A percentile compares a stretch with the other conserved stretches of the same genome.
Conservation (phyloP, 1,140 invertebrate genomes). For the Cyclina sinensis region DNA sequence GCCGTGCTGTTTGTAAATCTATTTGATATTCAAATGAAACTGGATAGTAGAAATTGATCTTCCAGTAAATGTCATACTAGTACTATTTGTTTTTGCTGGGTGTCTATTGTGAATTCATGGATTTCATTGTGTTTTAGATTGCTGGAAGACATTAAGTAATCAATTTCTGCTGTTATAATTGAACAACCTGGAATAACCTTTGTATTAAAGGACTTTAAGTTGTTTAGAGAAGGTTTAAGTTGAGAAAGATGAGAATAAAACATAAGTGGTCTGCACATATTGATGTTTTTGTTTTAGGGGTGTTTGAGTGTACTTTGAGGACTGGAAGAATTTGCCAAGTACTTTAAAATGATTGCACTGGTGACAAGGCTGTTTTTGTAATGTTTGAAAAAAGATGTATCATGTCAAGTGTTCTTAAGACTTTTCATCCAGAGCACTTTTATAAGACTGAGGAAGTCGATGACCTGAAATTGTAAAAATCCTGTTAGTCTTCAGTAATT, state of each 20-base stretch:
- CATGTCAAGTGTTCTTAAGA: too few species aligned
- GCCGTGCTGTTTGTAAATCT: not conserved
- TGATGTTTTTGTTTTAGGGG: not conserved
- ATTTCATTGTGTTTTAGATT: not conserved
- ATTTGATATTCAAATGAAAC: not conserved
- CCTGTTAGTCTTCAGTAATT: too few species aligned
- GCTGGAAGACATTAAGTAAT: not conserved
- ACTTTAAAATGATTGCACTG: too few species aligned
- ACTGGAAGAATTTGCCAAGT: not conserved
- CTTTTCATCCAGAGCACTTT: too few species aligned
- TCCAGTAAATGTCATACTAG: not conserved
- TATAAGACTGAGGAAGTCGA: too few species aligned
- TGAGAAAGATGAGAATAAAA: not conserved
- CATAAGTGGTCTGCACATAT: constrained; percentile 7
- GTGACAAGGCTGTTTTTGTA: too few species aligned
- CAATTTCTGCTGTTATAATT: not conserved
- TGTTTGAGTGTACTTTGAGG: not conserved
- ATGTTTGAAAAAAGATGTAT: too few species aligned
- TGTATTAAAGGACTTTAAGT: not conserved
- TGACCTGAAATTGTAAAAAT: too few species aligned
- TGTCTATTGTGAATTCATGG: constrained; percentile 21
- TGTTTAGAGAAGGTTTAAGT: not conserved
- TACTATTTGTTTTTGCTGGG: not conserved
- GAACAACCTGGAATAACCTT: not conserved
- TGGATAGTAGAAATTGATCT: constrained; percentile 18